Conservation (phyloP, 2,113 vertebrate genomes). For the Semnornis frantzii region DNA sequence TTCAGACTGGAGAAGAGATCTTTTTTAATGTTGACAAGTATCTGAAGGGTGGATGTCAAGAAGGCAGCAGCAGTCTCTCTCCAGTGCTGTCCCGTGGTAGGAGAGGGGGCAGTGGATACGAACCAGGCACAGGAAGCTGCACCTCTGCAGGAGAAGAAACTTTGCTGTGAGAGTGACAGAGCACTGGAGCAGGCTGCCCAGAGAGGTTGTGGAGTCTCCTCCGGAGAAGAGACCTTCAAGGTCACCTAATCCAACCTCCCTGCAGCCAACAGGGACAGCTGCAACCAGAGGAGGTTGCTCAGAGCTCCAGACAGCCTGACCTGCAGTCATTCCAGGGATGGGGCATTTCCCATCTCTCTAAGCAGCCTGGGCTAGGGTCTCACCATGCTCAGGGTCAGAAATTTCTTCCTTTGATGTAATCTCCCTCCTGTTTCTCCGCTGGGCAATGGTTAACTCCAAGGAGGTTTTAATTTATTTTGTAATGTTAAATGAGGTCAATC, state of each 20-base stretch:
- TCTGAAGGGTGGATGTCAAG: too few species aligned
- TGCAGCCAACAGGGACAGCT: not conserved
- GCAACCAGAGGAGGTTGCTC: not conserved
- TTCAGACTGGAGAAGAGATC: too few species aligned
- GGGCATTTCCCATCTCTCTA: not conserved
- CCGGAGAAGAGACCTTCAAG: too few species aligned
- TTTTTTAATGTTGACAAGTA: too few species aligned
- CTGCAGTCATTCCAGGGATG: not conserved
- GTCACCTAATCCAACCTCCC: not conserved
- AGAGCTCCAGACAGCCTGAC: not conserved
- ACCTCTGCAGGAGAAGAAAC: too few species aligned
- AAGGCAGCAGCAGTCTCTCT: too few species aligned
- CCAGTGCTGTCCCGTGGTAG: too few species aligned
- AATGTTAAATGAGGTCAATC: constrained; percentile 37
- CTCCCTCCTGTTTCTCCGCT: not conserved
- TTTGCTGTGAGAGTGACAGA: too few species aligned
- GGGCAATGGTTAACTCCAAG: not conserved
- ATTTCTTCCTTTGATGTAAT: not conserved
- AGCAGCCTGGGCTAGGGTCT: not conserved
- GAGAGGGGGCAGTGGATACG: too few species aligned
- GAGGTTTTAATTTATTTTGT: not conserved
- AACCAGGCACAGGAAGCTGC: too few species aligned
- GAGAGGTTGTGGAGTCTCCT: too few species aligned
- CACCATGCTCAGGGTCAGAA: not conserved
- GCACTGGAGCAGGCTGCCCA: too few species aligned